Evolutionary conservation across 2,113 vertebrate species (phyloP), one percentile per base, ranked within the genome.

Genomic region (Zonotrichia leucophrys): DNA sequence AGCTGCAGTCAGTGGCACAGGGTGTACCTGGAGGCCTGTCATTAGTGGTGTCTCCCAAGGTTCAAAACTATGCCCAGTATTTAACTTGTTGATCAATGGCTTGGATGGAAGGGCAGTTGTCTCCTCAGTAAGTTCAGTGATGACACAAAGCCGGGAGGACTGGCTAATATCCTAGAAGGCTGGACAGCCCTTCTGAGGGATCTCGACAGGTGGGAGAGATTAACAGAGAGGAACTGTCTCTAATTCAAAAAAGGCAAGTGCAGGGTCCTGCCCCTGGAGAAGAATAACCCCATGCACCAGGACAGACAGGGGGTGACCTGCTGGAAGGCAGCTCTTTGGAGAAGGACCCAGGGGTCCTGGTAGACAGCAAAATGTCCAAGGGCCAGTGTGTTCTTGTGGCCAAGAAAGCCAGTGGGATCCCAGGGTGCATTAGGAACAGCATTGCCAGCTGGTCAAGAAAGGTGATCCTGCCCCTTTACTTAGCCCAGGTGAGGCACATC

Each of bases 131-230:
- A 60, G 16, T 31, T n/a, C 5, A 4, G 46, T 41, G 47, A 47
- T 6, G 28, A 41, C 5, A 35, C 46, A 35, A 83, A 62, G 15
- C 5, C 33, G 4, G 21, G 13, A 76, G 17, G 21, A 60, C 24
- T 15, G 11, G 16, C 8, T 1, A 2, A 15, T 25, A 39, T 9
- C 33, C 46, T 9, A 46, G 28, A 53, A 24, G 39, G 7, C 5
- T 68, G n/a, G 12, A 2, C 4, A n/a, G 46, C 30, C 23, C 25
- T 55, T 55, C 41, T 15, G 6, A 31, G 21, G 24, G 7, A 53
- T 17, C 11, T 69, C 0, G 0, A 27, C 14, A 31, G 4, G 9
- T 14, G 47, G n/a, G 30, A 68, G n/a, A 22, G 11, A 14, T 6
- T 6, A 42, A 6, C 7, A 53, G 46, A 74, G 28, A 44, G 11